Conservation (phyloP, 2,797 vertebrate species). For the Mastacembelus armatus region DNA sequence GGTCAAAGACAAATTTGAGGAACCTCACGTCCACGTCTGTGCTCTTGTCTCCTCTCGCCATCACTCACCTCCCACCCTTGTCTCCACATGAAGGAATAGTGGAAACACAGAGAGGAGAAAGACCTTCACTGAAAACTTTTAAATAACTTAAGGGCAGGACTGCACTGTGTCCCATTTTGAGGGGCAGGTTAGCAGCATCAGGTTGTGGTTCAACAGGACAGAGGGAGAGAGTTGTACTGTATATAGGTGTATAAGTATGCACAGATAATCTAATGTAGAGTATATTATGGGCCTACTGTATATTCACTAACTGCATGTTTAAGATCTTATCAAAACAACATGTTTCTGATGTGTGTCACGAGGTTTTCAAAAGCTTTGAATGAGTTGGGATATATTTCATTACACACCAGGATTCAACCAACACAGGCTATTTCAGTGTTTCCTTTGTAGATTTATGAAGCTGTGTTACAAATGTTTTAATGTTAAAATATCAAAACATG, state of each 20-base stretch:
- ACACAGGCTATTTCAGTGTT: background rate
- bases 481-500: background rate
- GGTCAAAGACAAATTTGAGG: constrained; percentile 45
- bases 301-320: constrained; percentile 52
- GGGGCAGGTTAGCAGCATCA: background rate
- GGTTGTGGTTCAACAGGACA: background rate
- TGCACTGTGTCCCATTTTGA: background rate
- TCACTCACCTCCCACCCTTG: constrained; percentile 6
- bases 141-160: constrained; percentile 12
- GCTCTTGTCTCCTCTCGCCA: constrained; percentile 4
- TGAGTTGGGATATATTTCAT: background rate
- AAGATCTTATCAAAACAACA: background rate
- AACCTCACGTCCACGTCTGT: constrained; percentile 18
- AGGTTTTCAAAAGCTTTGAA: constrained; percentile 1
- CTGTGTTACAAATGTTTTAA: background rate
- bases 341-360: constrained; percentile 14
- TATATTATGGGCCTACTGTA: constrained; percentile 18
- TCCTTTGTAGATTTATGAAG: background rate
- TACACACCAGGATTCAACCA: background rate
- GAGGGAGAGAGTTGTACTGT: constrained; percentile 18
- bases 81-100: constrained; percentile 12
- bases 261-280: constrained; percentile 45
- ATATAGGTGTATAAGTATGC: constrained; percentile 50
- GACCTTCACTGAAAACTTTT: background rate
- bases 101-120: background rate